Evolutionary conservation across 2,888 invertebrate species (phyloP).

Genomic region (Prenolepis imparis): DNA sequence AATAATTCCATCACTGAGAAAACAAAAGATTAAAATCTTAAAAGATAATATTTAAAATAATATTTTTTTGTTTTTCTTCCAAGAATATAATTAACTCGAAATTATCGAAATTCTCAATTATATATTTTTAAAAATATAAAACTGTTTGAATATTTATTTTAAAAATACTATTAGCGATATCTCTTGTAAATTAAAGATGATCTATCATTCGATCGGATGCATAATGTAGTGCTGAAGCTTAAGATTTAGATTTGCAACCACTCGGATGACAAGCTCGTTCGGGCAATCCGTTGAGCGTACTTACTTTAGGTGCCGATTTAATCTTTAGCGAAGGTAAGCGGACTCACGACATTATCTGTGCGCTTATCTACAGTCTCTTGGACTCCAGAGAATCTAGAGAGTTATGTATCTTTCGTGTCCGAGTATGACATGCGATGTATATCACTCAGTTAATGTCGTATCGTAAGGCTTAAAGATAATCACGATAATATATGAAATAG

Average conservation of each 20-base stretch:
- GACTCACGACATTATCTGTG: conserved; percentile 5
- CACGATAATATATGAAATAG: conserved; percentile 37
- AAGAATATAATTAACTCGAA: not conserved
- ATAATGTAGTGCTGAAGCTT: not conserved
- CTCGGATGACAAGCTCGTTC: not conserved
- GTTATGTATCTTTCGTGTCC: conserved; percentile 21
- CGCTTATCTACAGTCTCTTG: conserved; percentile 37
- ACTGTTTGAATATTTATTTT: not conserved
- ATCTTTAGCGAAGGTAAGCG: conserved; percentile 4
- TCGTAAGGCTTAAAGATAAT: conserved; percentile 38
- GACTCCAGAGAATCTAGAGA: not conserved
- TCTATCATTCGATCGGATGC: not conserved
- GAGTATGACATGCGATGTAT: conserved; percentile 15
- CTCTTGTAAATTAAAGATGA: not conserved
- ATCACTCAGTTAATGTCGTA: conserved; percentile 7
- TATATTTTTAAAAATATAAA: not conserved
- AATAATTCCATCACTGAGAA: not conserved
- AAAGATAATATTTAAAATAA: conserved; percentile 1
- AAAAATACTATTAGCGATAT: not conserved
- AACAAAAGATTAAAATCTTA: not conserved
- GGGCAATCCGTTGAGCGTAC: not conserved
- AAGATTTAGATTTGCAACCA: not conserved
- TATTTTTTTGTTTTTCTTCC: not conserved
- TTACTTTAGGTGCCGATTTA: conserved; percentile 29
- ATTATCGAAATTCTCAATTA: not conserved